phyloP scores from a whole-genome alignment of 2,888 invertebrate species.

The Drosophila falleni region DNA sequence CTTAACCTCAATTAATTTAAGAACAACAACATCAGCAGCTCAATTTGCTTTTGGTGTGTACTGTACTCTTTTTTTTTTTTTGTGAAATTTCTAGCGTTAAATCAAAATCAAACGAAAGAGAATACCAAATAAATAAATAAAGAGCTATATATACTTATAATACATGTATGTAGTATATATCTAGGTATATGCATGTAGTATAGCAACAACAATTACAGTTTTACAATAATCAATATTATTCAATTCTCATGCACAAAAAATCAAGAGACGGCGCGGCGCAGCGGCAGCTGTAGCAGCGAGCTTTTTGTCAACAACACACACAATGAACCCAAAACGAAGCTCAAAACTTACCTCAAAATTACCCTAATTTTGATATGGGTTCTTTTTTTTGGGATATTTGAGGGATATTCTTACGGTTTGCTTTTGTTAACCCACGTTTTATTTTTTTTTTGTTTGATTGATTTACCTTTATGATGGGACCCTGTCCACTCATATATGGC shows the following conservation, averaged over 20 bases:
- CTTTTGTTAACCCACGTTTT: constrained; percentile 44
- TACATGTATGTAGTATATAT: constrained; percentile 44
- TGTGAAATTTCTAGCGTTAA: constrained; percentile 52
- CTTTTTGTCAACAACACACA: constrained; percentile 78
- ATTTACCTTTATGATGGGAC: constrained; percentile 98
- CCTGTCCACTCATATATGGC: constrained; percentile 87
- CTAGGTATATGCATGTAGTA: constrained; percentile 28
- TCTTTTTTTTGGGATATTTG: constrained; percentile 15
- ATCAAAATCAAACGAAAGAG: constrained; percentile 35
- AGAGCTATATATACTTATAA: constrained; percentile 33
- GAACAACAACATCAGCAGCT: constrained; percentile 17
- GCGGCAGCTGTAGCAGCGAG: constrained; percentile 60
- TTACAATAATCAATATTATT: constrained; percentile 39
- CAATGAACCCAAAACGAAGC: constrained; percentile 68
- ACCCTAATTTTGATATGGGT: constrained; percentile 1
- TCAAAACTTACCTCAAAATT: constrained; percentile 64
- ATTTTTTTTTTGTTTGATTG: constrained; percentile 42
- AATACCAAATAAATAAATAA: constrained; percentile 42
- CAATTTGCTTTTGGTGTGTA: constrained; percentile 34
- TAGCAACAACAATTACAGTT: constrained; percentile 61
- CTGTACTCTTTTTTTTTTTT: constrained; percentile 25
- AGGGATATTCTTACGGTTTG: constrained; percentile 26
- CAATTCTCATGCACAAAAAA: constrained; percentile 73
- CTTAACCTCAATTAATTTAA: constrained; percentile 40
- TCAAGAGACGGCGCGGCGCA: constrained; percentile 57